These are phyloP conservation scores for Molossus molossus DNA, from an alignment of 2,797 vertebrate species.

Conservation along the genomic window DNA sequence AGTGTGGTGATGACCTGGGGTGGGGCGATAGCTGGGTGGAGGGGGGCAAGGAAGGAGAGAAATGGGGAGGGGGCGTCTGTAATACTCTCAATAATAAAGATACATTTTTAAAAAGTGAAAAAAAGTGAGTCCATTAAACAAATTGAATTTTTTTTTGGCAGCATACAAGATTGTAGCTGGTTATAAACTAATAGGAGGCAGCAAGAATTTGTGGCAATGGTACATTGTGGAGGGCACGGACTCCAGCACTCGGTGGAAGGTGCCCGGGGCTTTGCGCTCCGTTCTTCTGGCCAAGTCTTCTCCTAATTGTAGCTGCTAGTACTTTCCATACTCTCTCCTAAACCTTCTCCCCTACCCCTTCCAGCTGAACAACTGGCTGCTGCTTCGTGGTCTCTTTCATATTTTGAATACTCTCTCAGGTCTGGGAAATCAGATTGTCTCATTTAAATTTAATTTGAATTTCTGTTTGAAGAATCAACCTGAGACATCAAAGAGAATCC, in stretches of 20 bases:
- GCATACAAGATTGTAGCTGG: not conserved
- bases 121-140: not conserved
- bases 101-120: too few species aligned
- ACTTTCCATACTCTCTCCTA: not conserved
- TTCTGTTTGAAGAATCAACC: conserved; percentile 87
- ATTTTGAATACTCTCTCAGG: conserved; percentile 79
- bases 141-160: not conserved
- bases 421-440: conserved; percentile 85
- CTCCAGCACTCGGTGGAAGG: rapidly evolving
- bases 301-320: not conserved
- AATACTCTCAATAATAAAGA: too few species aligned
- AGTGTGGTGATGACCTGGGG: too few species aligned
- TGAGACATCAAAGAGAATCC: conserved; percentile 85
- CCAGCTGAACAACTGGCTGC: conserved; percentile 44
- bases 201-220: not conserved
- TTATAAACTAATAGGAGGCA: not conserved
- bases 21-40: too few species aligned
- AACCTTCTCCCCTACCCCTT: not conserved
- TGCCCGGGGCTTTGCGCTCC: not conserved
- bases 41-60: too few species aligned
- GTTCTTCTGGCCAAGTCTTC: not conserved
- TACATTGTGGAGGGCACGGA: not conserved
- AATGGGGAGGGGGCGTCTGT: too few species aligned
- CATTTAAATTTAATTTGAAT: conserved; percentile 88
- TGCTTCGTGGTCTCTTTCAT: conserved; percentile 60